Percentiles rank a stretch among this genome's conserved stretches.
Conservation (phyloP, 1,140 invertebrate species). For the Vanessa tameamea region DNA sequence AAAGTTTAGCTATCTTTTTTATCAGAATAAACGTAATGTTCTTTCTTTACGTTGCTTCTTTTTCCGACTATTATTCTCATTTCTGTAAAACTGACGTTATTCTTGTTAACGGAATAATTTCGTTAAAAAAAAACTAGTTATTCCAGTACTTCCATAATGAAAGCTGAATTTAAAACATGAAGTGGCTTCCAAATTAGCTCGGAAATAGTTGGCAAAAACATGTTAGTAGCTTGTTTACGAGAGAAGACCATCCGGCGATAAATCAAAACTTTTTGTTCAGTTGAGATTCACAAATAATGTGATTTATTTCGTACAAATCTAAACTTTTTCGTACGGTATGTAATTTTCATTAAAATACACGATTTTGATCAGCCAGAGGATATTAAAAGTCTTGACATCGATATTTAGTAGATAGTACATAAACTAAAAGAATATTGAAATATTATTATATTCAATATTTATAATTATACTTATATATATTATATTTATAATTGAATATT, state of each 20-base stretch:
- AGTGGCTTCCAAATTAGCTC: constrained; percentile 5
- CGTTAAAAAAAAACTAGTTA: not conserved
- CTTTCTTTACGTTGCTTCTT: too few relatives aligned
- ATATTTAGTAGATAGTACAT: too few relatives aligned
- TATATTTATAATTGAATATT: too few relatives aligned
- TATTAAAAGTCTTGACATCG: not conserved
- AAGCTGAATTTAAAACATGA: constrained; percentile 6
- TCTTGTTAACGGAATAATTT: too few relatives aligned
- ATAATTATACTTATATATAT: too few relatives aligned
- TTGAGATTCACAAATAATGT: constrained; percentile 5
- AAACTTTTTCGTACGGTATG: constrained; percentile 2
- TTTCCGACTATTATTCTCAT: too few relatives aligned
- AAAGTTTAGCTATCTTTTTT: too few relatives aligned
- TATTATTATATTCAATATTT: too few relatives aligned
- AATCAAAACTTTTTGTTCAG: constrained; percentile 21
- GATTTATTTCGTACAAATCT: constrained; percentile 3
- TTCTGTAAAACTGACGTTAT: too few relatives aligned
- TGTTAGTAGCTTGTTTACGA: constrained; percentile 23
- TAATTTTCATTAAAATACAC: not conserved
- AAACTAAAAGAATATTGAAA: too few relatives aligned
- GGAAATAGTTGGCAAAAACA: constrained; percentile 17
- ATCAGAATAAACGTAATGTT: too few relatives aligned
- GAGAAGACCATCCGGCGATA: constrained; percentile 16
- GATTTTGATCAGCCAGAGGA: not conserved
- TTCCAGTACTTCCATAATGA: not conserved